Base-by-base conservation (phyloP, 1,140 invertebrate species). In the Drosophila sproati region DNA sequence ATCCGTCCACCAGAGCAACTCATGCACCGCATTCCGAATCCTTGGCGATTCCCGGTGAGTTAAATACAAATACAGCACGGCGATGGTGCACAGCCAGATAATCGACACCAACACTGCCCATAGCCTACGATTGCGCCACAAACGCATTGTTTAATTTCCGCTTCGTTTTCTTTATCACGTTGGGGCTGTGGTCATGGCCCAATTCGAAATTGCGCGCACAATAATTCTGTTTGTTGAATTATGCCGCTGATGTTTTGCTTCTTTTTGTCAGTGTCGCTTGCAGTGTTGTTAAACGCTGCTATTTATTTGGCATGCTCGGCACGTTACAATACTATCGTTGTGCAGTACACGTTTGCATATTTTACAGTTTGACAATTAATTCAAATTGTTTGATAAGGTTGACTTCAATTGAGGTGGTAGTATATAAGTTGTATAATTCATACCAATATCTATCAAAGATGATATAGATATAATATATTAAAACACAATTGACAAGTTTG, bases 1-100 rank as follows among this genome's bases (percentile, higher is more conserved):
- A 3, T 72, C 45, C 2, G 85, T 68, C 85, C 85, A 89, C 85
- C 85, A 89, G 10, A 90, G 37, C 20, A 89, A 6, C 60, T 89
- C 71, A 12, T 35, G 7, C 2, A 6, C 31, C 5, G n/a, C 41
- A 4, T 34, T 28, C 10, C 20, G 6, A 0, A 56, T 43, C 0
- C 28, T 37, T 4, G 10, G 1, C 7, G 35, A 2, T 0, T 55
- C 43, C 4, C n/a, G 3, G 8, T 6, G 7, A 3, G 8, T 8
- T 29, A 62, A 0, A 20, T 61, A 50, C 48, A 31, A 45, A 43
- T 69, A 66, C 1, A 73, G 4, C 3, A 28, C 29, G 5, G 4
- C 43, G 2, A 39, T 5, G 1, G 5, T 45, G 39, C 59, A 39
- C 3, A 74, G 56, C 64, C 63, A 64, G 12, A 67, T 5, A 8